Evolutionary conservation across 2,888 invertebrate species (phyloP).

Genomic region (Muschampia plurimacula): DNA sequence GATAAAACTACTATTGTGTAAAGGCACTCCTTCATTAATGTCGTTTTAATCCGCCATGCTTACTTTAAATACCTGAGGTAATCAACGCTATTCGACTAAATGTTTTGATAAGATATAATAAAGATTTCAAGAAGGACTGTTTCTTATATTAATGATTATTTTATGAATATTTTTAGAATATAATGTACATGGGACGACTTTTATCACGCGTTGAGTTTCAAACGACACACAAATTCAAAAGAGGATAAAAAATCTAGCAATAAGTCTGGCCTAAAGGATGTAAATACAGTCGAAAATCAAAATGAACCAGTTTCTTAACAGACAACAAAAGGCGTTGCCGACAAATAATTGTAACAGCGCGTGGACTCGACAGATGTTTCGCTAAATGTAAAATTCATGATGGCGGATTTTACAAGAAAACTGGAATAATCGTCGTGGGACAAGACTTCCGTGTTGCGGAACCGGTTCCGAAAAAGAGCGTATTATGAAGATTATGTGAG

Average conservation of each 20-base stretch:
- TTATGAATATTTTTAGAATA: too few species aligned
- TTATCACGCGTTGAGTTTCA: not conserved
- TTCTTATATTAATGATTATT: too few species aligned
- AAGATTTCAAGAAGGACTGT: not conserved
- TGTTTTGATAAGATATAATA: not conserved
- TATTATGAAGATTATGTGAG: conserved; percentile 6
- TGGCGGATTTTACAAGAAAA: conserved; percentile 62
- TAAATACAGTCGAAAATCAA: conserved; percentile 34
- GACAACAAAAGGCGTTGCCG: conserved; percentile 55
- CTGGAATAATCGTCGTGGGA: conserved; percentile 70
- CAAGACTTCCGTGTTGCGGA: conserved; percentile 70
- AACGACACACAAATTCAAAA: conserved; percentile 11
- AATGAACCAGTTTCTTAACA: conserved; percentile 42
- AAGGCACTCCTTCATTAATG: not conserved
- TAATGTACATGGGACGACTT: too few species aligned
- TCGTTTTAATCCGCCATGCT: not conserved
- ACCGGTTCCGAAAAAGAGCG: conserved; percentile 61
- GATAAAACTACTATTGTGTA: conserved; percentile 15
- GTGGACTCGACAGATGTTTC: conserved; percentile 64
- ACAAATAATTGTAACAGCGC: conserved; percentile 55
- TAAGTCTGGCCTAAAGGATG: conserved; percentile 26
- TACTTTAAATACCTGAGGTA: not conserved
- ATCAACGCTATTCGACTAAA: not conserved
- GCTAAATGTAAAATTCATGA: conserved; percentile 28
- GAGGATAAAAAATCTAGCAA: conserved; percentile 9